Evolutionary conservation across 2,797 vertebrate species (phyloP).

Genomic region (Distichodus sexfasciatus): DNA sequence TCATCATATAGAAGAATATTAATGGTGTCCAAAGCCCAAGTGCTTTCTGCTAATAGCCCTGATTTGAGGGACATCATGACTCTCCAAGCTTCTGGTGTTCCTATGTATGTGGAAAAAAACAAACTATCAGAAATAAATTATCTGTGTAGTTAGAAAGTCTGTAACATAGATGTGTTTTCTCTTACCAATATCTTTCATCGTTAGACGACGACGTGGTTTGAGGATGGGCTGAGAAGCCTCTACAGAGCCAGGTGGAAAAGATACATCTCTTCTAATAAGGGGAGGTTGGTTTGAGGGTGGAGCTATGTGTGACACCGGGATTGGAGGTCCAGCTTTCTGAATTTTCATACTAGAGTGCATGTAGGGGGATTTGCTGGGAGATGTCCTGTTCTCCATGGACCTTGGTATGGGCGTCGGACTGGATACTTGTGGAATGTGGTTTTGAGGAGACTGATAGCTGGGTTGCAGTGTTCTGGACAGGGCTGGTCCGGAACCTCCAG

Average conservation of each 20-base stretch:
- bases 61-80: conserved; percentile 99
- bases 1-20: conserved; percentile 98
- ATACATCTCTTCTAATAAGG: conserved; percentile 90
- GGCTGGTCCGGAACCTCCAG: conserved; percentile 83
- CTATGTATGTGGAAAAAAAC: conserved; percentile 62
- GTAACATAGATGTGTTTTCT: background rate
- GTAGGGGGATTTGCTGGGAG: conserved; percentile 94
- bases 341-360: conserved; percentile 95
- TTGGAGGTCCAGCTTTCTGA: conserved; percentile 94
- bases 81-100: conserved; percentile 97
- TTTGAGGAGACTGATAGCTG: conserved; percentile 90
- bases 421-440: conserved; percentile 98
- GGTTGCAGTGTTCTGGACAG: conserved; percentile 91
- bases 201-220: conserved; percentile 89
- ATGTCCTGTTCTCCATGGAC: conserved; percentile 92
- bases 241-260: conserved; percentile 92
- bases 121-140: no score
- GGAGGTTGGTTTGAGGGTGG: conserved; percentile 88
- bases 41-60: conserved; percentile 95
- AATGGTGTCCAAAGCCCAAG: conserved; percentile 98
- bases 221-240: conserved; percentile 92
- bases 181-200: conserved; percentile 97
- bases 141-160: background rate
- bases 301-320: conserved; percentile 92
- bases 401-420: conserved; percentile 92